Base-by-base conservation (phyloP, 64 coral and sea anemone species). In the Cladopsammia gracilis region DNA sequence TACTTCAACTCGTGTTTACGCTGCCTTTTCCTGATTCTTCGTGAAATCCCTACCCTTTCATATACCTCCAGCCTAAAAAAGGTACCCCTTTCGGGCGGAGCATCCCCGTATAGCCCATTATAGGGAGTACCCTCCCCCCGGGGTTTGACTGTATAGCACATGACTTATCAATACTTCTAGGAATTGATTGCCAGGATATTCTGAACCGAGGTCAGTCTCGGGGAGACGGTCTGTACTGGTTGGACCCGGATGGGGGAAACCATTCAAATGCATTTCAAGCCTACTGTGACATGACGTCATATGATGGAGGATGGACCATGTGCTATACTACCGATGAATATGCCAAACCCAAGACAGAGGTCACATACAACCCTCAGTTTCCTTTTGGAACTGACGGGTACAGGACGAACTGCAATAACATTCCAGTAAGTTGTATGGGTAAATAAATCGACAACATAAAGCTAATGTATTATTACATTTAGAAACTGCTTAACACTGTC, bases 201-300 rank as follows among this genome's bases (percentile, higher is more conserved):
- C 7, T 22, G 48, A 78, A 50, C 2, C 76, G 76, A 50, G 47
- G 54, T 58, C 76, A 22, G 25, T 78, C 76, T 22, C n/a, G 20
- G 76, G 54, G 48, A 18, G 54, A 58, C 13, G 76, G 76, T 13
- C 10, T 78, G 45, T 78, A 53, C 76, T 78, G 47, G 48, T 58
- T 78, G 19, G 76, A 78, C 45, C 76, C 76, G 45, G 76, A 78
- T 51, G 76, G 18, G 10, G 76, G 76, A 70, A 86, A 34, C 51
- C 46, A 86, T 70, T 68, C 62, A 23, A 86, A 86, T 10, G 64
- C 83, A 42, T 86, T 86, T 25, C 47, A 10, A 45, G 83, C 83
- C 5, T 86, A 50, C 83, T 86, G 83, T 70, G 83, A 86, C 13
- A 86, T 86, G 83, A 71, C 83, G 62, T 70, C 83, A 86, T 68